phyloP scores from a whole-genome alignment of 1,140 invertebrate genomes.

The Dufourea novaeangliae region DNA sequence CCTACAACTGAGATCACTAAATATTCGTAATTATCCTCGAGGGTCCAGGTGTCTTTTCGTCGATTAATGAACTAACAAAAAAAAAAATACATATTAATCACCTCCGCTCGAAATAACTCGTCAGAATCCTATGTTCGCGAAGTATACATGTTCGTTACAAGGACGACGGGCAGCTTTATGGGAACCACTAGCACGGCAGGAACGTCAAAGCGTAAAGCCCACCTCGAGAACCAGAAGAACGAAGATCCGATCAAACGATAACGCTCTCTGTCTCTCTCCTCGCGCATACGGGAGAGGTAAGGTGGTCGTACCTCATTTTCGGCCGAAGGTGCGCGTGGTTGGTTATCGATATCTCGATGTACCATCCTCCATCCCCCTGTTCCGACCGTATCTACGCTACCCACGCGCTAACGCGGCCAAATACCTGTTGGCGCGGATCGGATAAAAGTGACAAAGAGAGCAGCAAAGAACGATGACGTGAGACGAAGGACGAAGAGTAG shows the following conservation, averaged over 20 bases:
- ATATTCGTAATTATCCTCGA: neutral
- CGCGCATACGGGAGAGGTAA: slow-evolving; percentile 20
- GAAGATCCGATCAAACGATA: slow-evolving; percentile 59
- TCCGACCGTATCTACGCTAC: slow-evolving; percentile 3
- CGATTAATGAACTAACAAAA: neutral
- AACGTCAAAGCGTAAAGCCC: slow-evolving; percentile 32
- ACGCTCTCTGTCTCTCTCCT: slow-evolving; percentile 23
- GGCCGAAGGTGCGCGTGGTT: slow-evolving; percentile 49
- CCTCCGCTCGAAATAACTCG: neutral
- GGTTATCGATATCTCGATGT: slow-evolving; percentile 55
- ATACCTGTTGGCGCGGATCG: slow-evolving; percentile 38
- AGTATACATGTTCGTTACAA: neutral
- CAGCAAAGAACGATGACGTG: slow-evolving; percentile 3
- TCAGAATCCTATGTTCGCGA: neutral
- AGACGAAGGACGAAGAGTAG: slow-evolving; percentile 9
- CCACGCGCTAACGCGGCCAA: slow-evolving; percentile 14
- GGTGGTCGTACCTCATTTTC: slow-evolving; percentile 50
- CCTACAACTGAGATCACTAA: neutral
- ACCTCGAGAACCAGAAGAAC: slow-evolving; percentile 34
- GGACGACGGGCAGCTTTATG: slow-evolving; percentile 24
- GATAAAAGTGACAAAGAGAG: slow-evolving; percentile 7
- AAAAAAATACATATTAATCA: neutral
- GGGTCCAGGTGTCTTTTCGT: slow-evolving; percentile 18
- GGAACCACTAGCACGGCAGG: slow-evolving; percentile 47
- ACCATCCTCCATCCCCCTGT: neutral